Conservation (phyloP, 2,113 vertebrate genomes). For the Galeopterus variegatus region DNA sequence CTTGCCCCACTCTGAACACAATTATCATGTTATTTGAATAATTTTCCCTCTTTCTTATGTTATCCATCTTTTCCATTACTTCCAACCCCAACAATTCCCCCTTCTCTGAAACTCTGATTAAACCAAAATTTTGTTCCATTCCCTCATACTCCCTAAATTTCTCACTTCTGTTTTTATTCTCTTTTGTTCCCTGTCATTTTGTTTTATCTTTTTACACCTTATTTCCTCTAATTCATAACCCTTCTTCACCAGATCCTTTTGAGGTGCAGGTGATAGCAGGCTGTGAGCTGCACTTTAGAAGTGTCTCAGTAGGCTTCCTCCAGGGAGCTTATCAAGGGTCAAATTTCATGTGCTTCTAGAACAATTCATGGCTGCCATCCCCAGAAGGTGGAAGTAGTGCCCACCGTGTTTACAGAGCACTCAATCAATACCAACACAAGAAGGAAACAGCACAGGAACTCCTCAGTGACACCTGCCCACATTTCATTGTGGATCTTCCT, state of each 20-base stretch:
- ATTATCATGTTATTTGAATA: not conserved
- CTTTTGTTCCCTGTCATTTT: not conserved
- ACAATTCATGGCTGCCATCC: not conserved
- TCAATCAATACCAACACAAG: fast-evolving
- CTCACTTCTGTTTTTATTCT: not conserved
- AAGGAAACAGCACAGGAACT: fast-evolving
- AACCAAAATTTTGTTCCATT: not conserved
- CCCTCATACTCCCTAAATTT: not conserved
- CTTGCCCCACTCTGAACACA: too few species aligned
- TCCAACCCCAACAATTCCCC: not conserved
- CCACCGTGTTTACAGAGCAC: fast-evolving
- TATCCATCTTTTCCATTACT: not conserved
- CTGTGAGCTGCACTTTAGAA: not conserved
- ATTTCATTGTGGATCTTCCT: not conserved
- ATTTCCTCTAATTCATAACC: not conserved
- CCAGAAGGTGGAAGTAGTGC: not conserved
- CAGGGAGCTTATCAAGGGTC: not conserved
- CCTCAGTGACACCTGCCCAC: not conserved
- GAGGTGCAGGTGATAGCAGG: not conserved
- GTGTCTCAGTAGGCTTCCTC: fast-evolving
- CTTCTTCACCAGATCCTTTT: not conserved
- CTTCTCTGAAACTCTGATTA: not conserved
- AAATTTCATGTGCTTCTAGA: not conserved
- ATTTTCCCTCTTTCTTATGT: not conserved
- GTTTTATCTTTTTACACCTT: not conserved